These are phyloP conservation scores for Poeciliopsis turneri DNA, from an alignment of 2,797 vertebrate genomes.

Conservation along the genomic window DNA sequence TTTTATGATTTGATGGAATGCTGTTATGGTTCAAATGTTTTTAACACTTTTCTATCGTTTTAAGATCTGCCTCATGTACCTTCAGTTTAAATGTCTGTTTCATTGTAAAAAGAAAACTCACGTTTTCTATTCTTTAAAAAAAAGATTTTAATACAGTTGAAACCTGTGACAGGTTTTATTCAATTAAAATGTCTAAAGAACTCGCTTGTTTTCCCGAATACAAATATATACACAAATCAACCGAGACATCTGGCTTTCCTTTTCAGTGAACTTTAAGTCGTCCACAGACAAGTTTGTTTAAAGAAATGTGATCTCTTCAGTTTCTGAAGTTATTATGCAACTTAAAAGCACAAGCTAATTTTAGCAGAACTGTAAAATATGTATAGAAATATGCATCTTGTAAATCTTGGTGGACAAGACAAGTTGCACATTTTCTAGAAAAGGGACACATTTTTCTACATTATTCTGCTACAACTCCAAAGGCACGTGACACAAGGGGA, in stretches of 20 bases:
- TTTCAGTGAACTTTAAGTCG: conserved; percentile 7
- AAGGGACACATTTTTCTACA: conserved; percentile 64
- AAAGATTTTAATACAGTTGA: conserved; percentile 7
- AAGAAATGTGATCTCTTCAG: conserved; percentile 13
- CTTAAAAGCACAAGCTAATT: conserved; percentile 15
- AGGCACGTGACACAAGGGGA: conserved; percentile 66
- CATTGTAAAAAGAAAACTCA: background rate
- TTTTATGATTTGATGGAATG: background rate
- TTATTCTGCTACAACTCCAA: conserved; percentile 70
- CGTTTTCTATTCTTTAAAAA: conserved; percentile 5
- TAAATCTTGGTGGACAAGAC: background rate
- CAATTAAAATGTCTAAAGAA: conserved; percentile 27
- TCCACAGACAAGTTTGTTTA: background rate
- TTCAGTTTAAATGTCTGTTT: conserved; percentile 18
- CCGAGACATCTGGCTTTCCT: conserved; percentile 24
- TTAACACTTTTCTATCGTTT: conserved; percentile 4
- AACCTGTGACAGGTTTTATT: conserved; percentile 27
- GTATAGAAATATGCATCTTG: conserved; percentile 20
- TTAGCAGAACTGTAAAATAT: conserved; percentile 41
- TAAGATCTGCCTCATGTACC: conserved; percentile 6
- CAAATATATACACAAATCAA: conserved; percentile 69
- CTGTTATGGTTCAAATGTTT: conserved; percentile 16
- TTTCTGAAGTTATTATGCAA: conserved; percentile 14
- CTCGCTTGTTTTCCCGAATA: conserved; percentile 56
- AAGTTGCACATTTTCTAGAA: conserved; percentile 19